Evolutionary conservation across 23 tunicate genomes (phyloP).

Genomic region (Halocynthia roretzi): DNA sequence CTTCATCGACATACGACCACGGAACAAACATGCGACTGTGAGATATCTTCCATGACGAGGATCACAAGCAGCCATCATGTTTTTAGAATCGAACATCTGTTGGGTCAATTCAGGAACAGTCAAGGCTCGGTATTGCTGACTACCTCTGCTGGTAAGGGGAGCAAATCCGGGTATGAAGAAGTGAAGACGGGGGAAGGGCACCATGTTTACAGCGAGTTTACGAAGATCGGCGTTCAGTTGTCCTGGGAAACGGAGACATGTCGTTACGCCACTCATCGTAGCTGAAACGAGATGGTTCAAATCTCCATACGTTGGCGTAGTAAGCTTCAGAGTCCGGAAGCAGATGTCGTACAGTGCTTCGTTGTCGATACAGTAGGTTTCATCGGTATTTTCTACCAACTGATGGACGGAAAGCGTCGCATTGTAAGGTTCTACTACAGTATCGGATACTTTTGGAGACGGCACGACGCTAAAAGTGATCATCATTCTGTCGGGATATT

Average conservation of each 20-base stretch:
- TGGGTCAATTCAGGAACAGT: slow-evolving; percentile 98
- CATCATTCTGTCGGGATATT: slow-evolving; percentile 93
- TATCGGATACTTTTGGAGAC: slow-evolving; percentile 85
- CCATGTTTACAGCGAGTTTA: slow-evolving; percentile 96
- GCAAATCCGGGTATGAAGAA: slow-evolving; percentile 95
- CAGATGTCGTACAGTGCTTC: slow-evolving; percentile 86
- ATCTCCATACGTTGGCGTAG: slow-evolving; percentile 96
- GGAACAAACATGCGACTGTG: slow-evolving; percentile 92
- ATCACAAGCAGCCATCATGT: slow-evolving; percentile 96
- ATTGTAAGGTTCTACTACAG: slow-evolving; percentile 88
- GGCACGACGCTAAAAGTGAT: slow-evolving; percentile 90
- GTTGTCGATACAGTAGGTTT: slow-evolving; percentile 84
- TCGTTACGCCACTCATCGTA: slow-evolving; percentile 88
- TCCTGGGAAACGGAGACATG: slow-evolving; percentile 83
- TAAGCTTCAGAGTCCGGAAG: slow-evolving; percentile 79
- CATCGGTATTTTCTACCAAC: slow-evolving; percentile 96
- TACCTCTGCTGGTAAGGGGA: slow-evolving; percentile 60
- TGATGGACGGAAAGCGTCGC: slow-evolving; percentile 91
- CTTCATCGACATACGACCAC: slow-evolving; percentile 96
- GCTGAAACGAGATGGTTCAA: slow-evolving; percentile 94
- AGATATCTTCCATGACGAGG: slow-evolving; percentile 92
- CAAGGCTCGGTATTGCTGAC: slow-evolving; percentile 91
- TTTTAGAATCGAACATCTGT: slow-evolving; percentile 90
- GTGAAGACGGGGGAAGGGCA: slow-evolving; percentile 91
- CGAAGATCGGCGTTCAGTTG: slow-evolving; percentile 88